These are phyloP conservation scores for Argyrosomus japonicus DNA, from an alignment of 2,113 vertebrate genomes.

Conservation along the genomic window DNA sequence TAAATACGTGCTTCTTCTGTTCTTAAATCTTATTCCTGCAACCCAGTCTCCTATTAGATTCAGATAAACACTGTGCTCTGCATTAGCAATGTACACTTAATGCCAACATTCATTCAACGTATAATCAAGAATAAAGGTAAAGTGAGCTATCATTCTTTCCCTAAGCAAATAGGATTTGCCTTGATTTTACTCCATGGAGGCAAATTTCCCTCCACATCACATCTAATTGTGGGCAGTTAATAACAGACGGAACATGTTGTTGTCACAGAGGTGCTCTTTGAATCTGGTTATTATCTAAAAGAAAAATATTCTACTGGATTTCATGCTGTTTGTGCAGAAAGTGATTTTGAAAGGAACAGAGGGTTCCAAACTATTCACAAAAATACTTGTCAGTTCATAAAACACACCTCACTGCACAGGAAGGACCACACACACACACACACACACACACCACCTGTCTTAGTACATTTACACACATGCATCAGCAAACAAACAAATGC, in stretches of 20 bases:
- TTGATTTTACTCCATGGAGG: too few species aligned
- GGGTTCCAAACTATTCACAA: slow-evolving; percentile 6
- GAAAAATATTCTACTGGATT: not conserved
- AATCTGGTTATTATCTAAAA: not conserved
- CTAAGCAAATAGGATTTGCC: too few species aligned
- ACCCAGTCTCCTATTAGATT: not conserved
- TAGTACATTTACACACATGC: slow-evolving; percentile 32
- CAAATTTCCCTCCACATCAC: not conserved
- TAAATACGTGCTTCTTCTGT: not conserved
- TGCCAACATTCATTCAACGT: too few species aligned
- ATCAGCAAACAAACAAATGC: slow-evolving; percentile 47
- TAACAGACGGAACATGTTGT: not conserved
- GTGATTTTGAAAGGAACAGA: slow-evolving; percentile 41
- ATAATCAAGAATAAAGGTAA: too few species aligned
- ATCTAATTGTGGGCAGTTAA: not conserved
- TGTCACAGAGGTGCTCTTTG: too few species aligned
- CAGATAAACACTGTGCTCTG: not conserved
- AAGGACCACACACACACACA: slow-evolving; percentile 27
- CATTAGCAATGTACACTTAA: too few species aligned
- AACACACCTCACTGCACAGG: slow-evolving; percentile 45
- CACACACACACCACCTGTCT: slow-evolving; percentile 28
- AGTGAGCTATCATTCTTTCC: too few species aligned
- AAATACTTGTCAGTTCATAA: slow-evolving; percentile 55
- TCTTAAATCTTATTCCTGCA: not conserved
- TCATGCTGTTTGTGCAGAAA: slow-evolving; percentile 10